Conservation (phyloP, 2,797 vertebrate species). For the Odontamblyopus lacepedii region DNA sequence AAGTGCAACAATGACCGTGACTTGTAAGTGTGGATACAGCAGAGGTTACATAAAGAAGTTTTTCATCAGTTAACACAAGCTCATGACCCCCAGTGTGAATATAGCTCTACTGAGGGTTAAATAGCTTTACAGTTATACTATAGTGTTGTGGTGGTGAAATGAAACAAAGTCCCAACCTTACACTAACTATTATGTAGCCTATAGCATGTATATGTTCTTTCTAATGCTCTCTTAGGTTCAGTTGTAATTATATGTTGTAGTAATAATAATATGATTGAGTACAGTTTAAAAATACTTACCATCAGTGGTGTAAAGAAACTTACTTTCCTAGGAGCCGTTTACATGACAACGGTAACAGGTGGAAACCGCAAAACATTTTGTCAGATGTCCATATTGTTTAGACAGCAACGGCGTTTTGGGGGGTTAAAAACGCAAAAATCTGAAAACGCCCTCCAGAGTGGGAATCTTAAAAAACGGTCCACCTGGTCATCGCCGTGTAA, state of each 20-base stretch:
- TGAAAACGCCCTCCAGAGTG: too few relatives aligned
- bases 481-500: too few relatives aligned
- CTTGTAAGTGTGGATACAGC: slow-evolving; percentile 23
- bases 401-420: too few relatives aligned
- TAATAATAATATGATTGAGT: neutral
- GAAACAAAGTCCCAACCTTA: slow-evolving; percentile 3
- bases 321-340: too few relatives aligned
- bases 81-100: neutral
- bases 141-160: neutral
- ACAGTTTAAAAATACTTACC: neutral
- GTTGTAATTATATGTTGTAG: neutral
- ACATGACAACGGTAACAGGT: too few relatives aligned
- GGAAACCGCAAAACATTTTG: too few relatives aligned
- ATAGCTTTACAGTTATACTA: slow-evolving; percentile 5
- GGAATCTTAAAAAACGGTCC: too few relatives aligned
- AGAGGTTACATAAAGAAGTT: slow-evolving; percentile 20
- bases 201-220: neutral
- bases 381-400: too few relatives aligned
- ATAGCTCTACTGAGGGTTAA: neutral
- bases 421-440: too few relatives aligned
- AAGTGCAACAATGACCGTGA: slow-evolving; percentile 36
- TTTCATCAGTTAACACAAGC: slow-evolving; percentile 19
- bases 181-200: neutral
- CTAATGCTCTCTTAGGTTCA: neutral
- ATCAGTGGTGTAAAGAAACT: neutral